phyloP scores from a whole-genome alignment of 2,888 invertebrate species.

The Volucella zonaria region DNA sequence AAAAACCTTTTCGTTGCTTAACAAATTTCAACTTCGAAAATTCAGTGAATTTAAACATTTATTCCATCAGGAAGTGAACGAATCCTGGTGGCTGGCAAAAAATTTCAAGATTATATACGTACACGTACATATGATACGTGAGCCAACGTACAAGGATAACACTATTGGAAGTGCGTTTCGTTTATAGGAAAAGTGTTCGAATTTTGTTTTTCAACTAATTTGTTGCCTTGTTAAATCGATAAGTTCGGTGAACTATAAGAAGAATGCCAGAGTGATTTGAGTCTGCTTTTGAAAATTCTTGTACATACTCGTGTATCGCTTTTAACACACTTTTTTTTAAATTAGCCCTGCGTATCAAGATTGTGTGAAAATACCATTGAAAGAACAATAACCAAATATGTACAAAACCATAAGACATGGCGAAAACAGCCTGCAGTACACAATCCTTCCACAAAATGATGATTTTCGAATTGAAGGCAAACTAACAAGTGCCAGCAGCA shows the following conservation, averaged over 20 bases:
- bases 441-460: slow-evolving; percentile 89
- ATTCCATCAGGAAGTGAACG: neutral
- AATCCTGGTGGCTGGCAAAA: slow-evolving; percentile 16
- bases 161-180: slow-evolving; percentile 27
- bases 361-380: slow-evolving; percentile 18
- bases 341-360: neutral
- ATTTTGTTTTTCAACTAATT: slow-evolving; percentile 16
- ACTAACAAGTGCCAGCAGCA: slow-evolving; percentile 83
- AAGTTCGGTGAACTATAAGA: slow-evolving; percentile 12
- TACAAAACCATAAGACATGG: slow-evolving; percentile 90
- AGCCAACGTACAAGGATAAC: neutral
- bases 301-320: slow-evolving; percentile 1
- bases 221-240: slow-evolving; percentile 62
- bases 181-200: slow-evolving; percentile 23
- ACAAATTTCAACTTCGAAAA: too few relatives aligned
- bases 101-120: slow-evolving; percentile 49
- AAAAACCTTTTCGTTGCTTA: too few relatives aligned
- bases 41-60: too few relatives aligned
- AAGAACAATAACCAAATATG: slow-evolving; percentile 82
- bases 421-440: slow-evolving; percentile 89
- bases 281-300: slow-evolving; percentile 2
- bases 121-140: slow-evolving; percentile 13
- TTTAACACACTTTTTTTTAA: neutral
- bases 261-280: slow-evolving; percentile 36
- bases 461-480: slow-evolving; percentile 86